Evolutionary conservation across 2,888 invertebrate species (phyloP).

Genomic region (Dolomedes plantarius): DNA sequence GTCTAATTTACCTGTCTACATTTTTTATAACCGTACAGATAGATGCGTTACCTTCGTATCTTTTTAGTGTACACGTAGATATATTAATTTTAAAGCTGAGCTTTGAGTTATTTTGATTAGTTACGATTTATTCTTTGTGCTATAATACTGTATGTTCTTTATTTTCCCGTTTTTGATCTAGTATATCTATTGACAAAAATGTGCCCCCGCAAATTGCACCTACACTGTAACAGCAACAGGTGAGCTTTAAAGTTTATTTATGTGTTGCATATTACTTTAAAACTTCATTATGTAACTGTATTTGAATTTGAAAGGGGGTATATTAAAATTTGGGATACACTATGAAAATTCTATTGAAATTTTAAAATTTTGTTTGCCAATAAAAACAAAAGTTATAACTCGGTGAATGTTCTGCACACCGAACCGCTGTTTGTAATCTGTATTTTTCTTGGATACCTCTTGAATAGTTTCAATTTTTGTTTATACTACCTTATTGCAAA

Average conservation of each 20-base stretch:
- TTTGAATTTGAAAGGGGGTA: too few relatives aligned
- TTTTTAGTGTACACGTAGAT: conserved; percentile 63
- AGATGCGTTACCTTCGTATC: conserved; percentile 51
- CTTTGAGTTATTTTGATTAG: conserved; percentile 15
- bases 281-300: too few relatives aligned
- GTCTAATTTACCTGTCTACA: conserved; percentile 9
- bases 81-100: conserved; percentile 44
- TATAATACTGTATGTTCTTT: conserved; percentile 20
- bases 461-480: too few relatives aligned
- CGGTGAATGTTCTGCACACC: too few relatives aligned
- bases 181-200: conserved; percentile 1
- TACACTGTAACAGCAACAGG: conserved; percentile 55
- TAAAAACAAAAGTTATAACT: too few relatives aligned
- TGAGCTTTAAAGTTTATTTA: conserved; percentile 53
- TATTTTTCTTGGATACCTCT: too few relatives aligned
- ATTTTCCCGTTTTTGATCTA: not conserved
- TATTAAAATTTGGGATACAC: too few relatives aligned
- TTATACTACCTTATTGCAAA: too few relatives aligned
- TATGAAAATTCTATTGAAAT: too few relatives aligned
- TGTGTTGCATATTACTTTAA: not conserved
- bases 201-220: conserved; percentile 14
- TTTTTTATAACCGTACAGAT: conserved; percentile 21
- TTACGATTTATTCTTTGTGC: not conserved
- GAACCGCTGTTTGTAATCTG: too few relatives aligned
- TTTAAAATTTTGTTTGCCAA: too few relatives aligned